A percentile compares a stretch with the other conserved stretches of the same genome.
These are phyloP conservation scores for Euschistus heros DNA, from an alignment of 1,140 invertebrate species.

Conservation along the genomic window DNA sequence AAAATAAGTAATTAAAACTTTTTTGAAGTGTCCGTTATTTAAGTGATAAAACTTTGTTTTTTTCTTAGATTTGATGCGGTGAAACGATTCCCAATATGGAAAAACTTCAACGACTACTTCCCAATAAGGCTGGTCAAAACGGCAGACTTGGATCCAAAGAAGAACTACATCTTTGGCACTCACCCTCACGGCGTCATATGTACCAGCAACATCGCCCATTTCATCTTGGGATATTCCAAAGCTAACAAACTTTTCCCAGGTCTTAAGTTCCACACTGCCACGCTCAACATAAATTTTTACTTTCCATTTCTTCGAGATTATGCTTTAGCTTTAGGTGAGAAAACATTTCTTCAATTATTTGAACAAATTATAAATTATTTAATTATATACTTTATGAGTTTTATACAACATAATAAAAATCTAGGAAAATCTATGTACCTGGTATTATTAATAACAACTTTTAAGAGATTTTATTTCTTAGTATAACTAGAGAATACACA, in stretches of 20 bases:
- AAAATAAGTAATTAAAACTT: too few relatives aligned
- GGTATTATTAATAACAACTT: too few relatives aligned
- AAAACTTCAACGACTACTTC: slow-evolving; percentile 69
- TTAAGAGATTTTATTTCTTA: too few relatives aligned
- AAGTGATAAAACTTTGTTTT: too few relatives aligned
- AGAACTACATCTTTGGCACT: slow-evolving; percentile 75
- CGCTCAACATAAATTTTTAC: slow-evolving; percentile 68
- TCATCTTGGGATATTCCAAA: slow-evolving; percentile 61
- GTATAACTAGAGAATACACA: too few relatives aligned
- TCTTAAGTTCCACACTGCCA: slow-evolving; percentile 57
- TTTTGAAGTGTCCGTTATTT: too few relatives aligned
- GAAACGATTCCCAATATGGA: slow-evolving; percentile 57
- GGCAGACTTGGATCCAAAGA: slow-evolving; percentile 59
- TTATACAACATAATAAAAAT: too few relatives aligned
- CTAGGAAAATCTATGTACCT: too few relatives aligned
- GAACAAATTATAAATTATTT: too few relatives aligned
- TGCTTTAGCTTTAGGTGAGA: slow-evolving; percentile 43
- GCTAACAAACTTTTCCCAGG: slow-evolving; percentile 69
- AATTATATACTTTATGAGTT: too few relatives aligned
- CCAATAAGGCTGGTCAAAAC: slow-evolving; percentile 75
- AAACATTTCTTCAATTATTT: too few relatives aligned
- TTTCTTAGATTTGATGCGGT: slow-evolving; percentile 42
- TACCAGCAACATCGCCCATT: slow-evolving; percentile 63
- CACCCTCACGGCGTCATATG: slow-evolving; percentile 85
- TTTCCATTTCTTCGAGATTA: slow-evolving; percentile 75